phyloP scores from a whole-genome alignment of 2,888 invertebrate genomes.

The Cerastis leucographa region DNA sequence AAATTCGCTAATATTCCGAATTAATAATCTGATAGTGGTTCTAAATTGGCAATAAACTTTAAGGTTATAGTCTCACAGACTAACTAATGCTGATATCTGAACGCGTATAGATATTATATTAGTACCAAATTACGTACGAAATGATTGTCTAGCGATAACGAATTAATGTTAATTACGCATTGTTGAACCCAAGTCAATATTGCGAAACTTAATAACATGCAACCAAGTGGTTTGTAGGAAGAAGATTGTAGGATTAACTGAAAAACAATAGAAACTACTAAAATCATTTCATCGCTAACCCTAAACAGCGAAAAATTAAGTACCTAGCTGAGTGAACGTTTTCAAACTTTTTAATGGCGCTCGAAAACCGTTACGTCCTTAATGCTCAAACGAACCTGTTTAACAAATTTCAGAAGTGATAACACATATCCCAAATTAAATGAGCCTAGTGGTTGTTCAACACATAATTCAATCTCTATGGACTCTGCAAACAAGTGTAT shows the following conservation, averaged over 20 bases:
- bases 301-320: constrained; percentile 15
- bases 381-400: constrained; percentile 50
- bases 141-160: constrained; percentile 9
- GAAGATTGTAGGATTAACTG: not conserved
- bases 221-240: not conserved
- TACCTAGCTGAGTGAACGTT: constrained; percentile 14
- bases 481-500: constrained; percentile 76
- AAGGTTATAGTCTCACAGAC: constrained; percentile 69
- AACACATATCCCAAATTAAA: constrained; percentile 70
- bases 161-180: constrained; percentile 3
- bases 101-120: constrained; percentile 38
- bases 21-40: constrained; percentile 75
- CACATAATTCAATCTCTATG: constrained; percentile 75
- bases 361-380: constrained; percentile 39
- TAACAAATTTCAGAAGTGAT: constrained; percentile 61
- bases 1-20: constrained; percentile 74
- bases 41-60: constrained; percentile 73
- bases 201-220: not conserved
- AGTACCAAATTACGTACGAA: constrained; percentile 26
- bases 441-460: constrained; percentile 68
- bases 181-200: constrained; percentile 28
- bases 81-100: constrained; percentile 64
- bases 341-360: constrained; percentile 50
- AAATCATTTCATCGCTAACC: constrained; percentile 18
- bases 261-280: not conserved